A percentile compares a stretch with the other conserved stretches of the same genome.
Conservation (phyloP, 2,797 vertebrate genomes). For the Calcarius lapponicus region DNA sequence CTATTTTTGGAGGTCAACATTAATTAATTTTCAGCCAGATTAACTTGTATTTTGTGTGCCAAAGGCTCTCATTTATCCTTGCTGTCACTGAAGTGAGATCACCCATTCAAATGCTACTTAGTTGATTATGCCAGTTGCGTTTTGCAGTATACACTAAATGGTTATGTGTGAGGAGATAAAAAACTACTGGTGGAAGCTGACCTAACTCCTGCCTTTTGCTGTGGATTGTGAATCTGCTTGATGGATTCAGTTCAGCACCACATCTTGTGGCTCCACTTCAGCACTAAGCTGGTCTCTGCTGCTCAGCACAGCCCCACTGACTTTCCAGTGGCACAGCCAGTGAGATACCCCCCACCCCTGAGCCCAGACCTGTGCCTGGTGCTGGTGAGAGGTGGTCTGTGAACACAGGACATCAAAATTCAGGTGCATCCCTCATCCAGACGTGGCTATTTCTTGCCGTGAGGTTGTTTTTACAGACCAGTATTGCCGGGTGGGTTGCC, state of each 20-base stretch:
- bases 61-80: neutral
- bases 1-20: neutral
- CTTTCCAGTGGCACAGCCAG: neutral
- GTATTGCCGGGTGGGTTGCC: neutral
- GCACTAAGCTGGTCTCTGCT: neutral
- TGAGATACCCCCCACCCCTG: rapidly evolving
- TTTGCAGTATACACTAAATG: neutral
- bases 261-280: neutral
- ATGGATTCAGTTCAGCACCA: neutral
- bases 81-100: neutral
- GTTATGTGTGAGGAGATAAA: neutral
- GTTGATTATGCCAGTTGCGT: neutral
- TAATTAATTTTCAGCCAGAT: neutral
- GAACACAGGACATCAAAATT: rapidly evolving
- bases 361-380: rapidly evolving
- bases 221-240: neutral
- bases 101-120: neutral
- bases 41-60: neutral
- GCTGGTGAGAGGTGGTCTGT: rapidly evolving
- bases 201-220: neutral
- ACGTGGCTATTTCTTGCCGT: rapidly evolving
- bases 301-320: neutral
- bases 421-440: neutral
- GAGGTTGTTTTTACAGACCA: neutral
- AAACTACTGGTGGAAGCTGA: neutral